A percentile compares a stretch with the other conserved stretches of the same genome.
phyloP scores from a whole-genome alignment of 2,888 invertebrate genomes.

The Stenolophus ochropezus region DNA sequence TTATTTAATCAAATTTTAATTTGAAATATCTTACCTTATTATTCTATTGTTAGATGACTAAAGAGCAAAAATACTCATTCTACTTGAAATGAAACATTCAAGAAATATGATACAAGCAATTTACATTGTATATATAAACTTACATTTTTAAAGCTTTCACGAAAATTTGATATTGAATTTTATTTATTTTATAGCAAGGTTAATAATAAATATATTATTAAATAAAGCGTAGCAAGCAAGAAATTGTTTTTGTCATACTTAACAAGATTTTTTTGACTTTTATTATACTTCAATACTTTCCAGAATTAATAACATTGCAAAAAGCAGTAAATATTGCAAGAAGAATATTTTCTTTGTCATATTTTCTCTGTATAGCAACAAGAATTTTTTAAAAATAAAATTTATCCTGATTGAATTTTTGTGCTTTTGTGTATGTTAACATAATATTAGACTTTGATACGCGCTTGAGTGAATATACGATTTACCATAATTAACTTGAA shows the following conservation, averaged over 20 bases:
- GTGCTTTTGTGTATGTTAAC: neutral
- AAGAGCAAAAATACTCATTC: neutral
- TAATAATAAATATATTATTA: neutral
- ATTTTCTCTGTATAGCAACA: neutral
- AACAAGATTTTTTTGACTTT: neutral
- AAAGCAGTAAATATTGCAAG: neutral
- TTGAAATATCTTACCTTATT: neutral
- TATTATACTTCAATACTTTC: neutral
- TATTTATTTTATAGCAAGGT: neutral
- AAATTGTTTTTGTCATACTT: neutral
- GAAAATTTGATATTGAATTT: neutral
- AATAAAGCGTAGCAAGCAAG: neutral
- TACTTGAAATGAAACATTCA: neutral
- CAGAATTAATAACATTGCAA: neutral
- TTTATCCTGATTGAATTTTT: neutral
- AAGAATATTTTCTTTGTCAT: neutral
- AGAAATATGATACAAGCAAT: neutral
- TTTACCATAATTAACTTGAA: neutral
- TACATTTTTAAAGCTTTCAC: neutral
- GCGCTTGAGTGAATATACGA: constrained; percentile 1
- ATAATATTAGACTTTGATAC: neutral
- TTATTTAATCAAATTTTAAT: neutral
- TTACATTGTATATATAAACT: neutral
- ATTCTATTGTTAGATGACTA: neutral
- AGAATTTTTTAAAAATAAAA: neutral